Conservation (phyloP, 2,888 invertebrate species). For the Drosophila fungiperda region DNA sequence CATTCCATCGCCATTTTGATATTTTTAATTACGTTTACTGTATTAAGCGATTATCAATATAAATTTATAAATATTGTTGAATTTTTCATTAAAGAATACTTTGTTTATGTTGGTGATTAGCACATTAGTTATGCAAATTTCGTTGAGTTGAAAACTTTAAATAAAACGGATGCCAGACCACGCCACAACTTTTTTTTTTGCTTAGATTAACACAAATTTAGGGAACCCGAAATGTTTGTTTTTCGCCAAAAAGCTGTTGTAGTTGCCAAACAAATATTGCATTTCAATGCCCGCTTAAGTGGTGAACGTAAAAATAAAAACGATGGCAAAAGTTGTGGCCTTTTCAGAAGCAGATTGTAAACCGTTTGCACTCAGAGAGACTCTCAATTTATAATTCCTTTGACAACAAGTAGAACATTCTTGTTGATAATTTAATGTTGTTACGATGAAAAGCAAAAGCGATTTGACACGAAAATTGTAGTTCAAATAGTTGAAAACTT, state of each 20-base stretch:
- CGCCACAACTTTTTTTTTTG: slow-evolving; percentile 50
- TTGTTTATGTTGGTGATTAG: not conserved
- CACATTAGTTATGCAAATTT: slow-evolving; percentile 4
- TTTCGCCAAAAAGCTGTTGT: slow-evolving; percentile 27
- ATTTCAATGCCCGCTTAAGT: slow-evolving; percentile 36
- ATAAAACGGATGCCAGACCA: slow-evolving; percentile 16
- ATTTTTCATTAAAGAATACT: not conserved
- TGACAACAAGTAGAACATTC: slow-evolving; percentile 27
- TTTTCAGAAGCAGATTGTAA: slow-evolving; percentile 36
- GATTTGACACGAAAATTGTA: not conserved
- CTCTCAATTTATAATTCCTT: slow-evolving; percentile 51
- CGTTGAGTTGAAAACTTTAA: slow-evolving; percentile 10
- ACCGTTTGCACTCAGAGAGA: slow-evolving; percentile 45
- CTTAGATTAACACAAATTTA: slow-evolving; percentile 36
- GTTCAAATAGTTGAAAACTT: slow-evolving; percentile 3
- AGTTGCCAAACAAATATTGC: slow-evolving; percentile 47
- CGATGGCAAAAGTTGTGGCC: slow-evolving; percentile 54
- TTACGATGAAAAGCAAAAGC: slow-evolving; percentile 4
- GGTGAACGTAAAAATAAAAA: slow-evolving; percentile 38
- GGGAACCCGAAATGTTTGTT: slow-evolving; percentile 38
- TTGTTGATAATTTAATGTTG: slow-evolving; percentile 8
- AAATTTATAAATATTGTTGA: not conserved
- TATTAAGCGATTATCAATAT: slow-evolving; percentile 1
- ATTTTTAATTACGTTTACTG: slow-evolving; percentile 4
- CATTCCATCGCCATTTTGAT: slow-evolving; percentile 86